Evolutionary conservation across 2,888 invertebrate genomes (phyloP), one percentile per base, ranked within the genome.

Genomic region (Gnatocerus cornutus): DNA sequence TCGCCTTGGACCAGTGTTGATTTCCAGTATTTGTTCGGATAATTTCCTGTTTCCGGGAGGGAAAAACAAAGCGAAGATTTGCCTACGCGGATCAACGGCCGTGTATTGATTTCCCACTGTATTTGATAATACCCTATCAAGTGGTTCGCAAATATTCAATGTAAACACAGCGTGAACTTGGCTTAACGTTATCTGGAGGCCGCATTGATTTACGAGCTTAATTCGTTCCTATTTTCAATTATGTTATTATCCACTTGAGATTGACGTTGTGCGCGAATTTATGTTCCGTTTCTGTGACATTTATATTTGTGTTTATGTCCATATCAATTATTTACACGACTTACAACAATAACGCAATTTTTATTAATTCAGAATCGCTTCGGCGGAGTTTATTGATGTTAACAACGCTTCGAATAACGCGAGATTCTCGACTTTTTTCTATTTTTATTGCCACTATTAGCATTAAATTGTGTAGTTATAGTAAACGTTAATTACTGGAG

Each of bases 241-340:
- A 33, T 21, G 21, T 43, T 14, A 43, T 43, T 43, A 43, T 43
- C 43, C 43, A 43, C 43, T 43, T 12, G 43, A 43, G 43, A 43
- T 43, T 43, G 43, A 43, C 7, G 6, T 43, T 43, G 1, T 43
- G 12, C 14, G 6, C 43, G 12, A 21, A 21, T 21, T 21, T 21
- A 21, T 21, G 21, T 4, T 21, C 4, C 21, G 21, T 21, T 21
- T 21, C 21, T 21, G 4, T 21, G 21, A 21, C 21, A 21, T 21
- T 21, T 3, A 21, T 21, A 21, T 21, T 21, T 21, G 21, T 21
- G 21, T 21, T 21, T 21, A 4, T 4, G n/a, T 43, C 6, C 43
- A 14, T 10, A 3, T 43, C 43, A 10, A 33, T 21, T 21, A 21
- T 33, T 9, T 33, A 33, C 33, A 33, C 33, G 33, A 33, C n/a